Evolutionary conservation across 92 coral and sea anemone genomes (phyloP), one percentile per base, ranked within the genome.

Genomic region (Porites rus): DNA sequence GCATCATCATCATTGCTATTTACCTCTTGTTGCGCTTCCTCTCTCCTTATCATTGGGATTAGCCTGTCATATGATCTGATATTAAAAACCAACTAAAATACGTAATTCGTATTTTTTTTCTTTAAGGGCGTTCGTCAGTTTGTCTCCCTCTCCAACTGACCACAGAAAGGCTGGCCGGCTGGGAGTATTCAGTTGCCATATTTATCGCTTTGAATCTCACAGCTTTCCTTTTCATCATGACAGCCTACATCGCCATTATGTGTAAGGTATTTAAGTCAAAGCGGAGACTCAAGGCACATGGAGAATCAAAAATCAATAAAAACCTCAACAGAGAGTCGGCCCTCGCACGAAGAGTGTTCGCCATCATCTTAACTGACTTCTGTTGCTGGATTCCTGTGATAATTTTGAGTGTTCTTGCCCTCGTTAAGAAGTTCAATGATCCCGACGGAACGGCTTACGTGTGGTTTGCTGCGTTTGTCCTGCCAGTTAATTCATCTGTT

Each of bases 381-480:
- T 28, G 31, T 28, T 28, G 31, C 31, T 28, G 31, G 31, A 28
- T 28, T 28, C 31, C 31, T 28, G 31, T 28, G 31, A 28, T 28
- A 28, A 28, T 28, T 28, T 28, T 28, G 31, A 0, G 31, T 28
- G 2, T 28, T 28, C 31, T 28, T 28, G 31, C 31, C 31, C 31
- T 28, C 31, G 31, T 28, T 2, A 0, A 28, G 31, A 28, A 28
- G 31, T 28, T 28, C 31, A 28, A 28, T 28, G 31, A 28, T 28
- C 31, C 31, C 2, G 31, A 68, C 10, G 80, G 86, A 28, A 11
- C 58, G 8, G 88, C 61, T 18, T 88, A 88, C 63, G 92, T 76
- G 65, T 88, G 92, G 92, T 82, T 82, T 21, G 92, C 92, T 54
- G 92, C 83, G 51, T 89, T 89, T 70, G 92, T 89, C 18, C 65